Percentiles rank a stretch among this genome's conserved stretches.
These are phyloP conservation scores for Callyntrura guangdongensis DNA, from an alignment of 2,888 invertebrate species.

Conservation along the genomic window DNA sequence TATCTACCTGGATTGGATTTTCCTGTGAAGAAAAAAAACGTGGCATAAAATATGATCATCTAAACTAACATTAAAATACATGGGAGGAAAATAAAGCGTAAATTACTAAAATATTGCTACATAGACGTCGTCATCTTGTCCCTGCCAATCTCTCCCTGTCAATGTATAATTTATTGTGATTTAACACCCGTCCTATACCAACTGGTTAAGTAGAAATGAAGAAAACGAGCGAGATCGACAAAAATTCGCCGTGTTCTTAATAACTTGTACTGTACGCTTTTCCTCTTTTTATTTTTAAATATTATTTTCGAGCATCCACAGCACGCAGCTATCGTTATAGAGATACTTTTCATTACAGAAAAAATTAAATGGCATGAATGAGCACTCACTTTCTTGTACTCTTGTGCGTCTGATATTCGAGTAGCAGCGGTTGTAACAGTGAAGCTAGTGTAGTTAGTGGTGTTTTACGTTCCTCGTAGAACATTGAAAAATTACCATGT, in stretches of 20 bases:
- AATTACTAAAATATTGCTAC: neutral
- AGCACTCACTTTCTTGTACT: constrained; percentile 5
- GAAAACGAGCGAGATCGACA: too few relatives aligned
- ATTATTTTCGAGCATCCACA: constrained; percentile 36
- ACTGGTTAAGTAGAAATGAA: too few relatives aligned
- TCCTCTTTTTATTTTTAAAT: constrained; percentile 17
- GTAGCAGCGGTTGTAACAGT: too few relatives aligned
- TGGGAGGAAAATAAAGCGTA: neutral
- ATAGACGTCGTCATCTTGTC: constrained; percentile 32
- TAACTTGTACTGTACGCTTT: constrained; percentile 23
- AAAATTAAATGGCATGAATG: constrained; percentile 49
- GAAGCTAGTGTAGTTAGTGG: neutral
- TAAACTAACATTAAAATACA: too few relatives aligned
- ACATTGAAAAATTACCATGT: constrained; percentile 58
- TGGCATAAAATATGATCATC: neutral
- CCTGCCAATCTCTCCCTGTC: constrained; percentile 46
- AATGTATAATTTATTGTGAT: constrained; percentile 50
- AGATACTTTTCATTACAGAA: neutral
- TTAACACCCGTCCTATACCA: neutral
- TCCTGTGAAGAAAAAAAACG: too few relatives aligned
- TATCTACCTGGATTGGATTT: constrained; percentile 9
- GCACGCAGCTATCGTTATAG: neutral
- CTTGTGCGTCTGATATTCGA: too few relatives aligned
- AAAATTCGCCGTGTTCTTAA: constrained; percentile 3
- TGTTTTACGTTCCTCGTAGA: constrained; percentile 1